Evolutionary conservation across 2,113 vertebrate genomes (phyloP).

Genomic region (Phaethon lepturus): DNA sequence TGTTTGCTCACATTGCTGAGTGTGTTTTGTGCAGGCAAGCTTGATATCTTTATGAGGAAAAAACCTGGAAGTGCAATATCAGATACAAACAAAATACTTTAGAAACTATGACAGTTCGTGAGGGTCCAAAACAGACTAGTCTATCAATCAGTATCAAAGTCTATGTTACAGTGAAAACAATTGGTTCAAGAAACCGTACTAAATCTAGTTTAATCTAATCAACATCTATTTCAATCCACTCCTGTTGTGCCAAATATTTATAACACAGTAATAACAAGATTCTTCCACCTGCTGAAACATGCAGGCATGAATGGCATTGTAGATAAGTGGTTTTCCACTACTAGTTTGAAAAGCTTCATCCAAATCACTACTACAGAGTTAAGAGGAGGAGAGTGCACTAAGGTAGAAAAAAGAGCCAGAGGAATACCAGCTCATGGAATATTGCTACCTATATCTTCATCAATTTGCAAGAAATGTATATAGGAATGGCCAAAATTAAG

Average conservation of each 20-base stretch:
- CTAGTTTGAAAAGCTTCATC: not conserved
- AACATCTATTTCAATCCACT: not conserved
- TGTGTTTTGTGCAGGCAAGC: not conserved
- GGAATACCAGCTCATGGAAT: not conserved
- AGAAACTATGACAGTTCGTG: not conserved
- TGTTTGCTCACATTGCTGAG: not conserved
- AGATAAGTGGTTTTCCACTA: not conserved
- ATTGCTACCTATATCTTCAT: not conserved
- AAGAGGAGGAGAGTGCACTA: not conserved
- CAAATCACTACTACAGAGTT: not conserved
- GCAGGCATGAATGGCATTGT: rapidly evolving
- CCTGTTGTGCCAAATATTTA: not conserved
- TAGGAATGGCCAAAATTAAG: not conserved
- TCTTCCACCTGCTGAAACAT: not conserved
- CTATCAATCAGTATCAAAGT: not conserved
- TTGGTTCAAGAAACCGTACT: not conserved
- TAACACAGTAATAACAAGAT: not conserved
- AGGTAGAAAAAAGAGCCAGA: not conserved
- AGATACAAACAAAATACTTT: not conserved
- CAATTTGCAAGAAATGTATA: not conserved
- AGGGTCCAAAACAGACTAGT: not conserved
- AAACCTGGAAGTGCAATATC: not conserved
- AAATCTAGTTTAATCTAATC: not conserved
- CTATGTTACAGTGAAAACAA: not conserved
- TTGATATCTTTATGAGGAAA: not conserved